These are phyloP conservation scores for Entomobrya proxima DNA, from an alignment of 2,888 invertebrate species.

Conservation along the genomic window DNA sequence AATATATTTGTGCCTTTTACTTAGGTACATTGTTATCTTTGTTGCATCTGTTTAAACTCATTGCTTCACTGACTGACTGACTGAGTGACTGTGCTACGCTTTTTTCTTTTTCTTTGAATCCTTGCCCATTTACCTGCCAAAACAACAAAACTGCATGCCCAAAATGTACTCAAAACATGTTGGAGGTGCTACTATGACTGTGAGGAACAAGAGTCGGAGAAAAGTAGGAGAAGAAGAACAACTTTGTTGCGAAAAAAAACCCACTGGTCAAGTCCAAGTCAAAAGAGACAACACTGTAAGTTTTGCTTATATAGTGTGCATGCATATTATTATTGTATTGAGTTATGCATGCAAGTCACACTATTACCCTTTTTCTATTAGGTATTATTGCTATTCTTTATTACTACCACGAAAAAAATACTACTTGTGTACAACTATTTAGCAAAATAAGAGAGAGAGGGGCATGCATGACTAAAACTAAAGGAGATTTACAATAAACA, in stretches of 20 bases:
- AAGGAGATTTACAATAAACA: constrained; percentile 68
- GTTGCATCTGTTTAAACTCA: constrained; percentile 13
- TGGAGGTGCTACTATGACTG: not conserved
- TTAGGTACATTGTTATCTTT: not conserved
- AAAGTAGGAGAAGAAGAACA: constrained; percentile 41
- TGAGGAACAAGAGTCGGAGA: not conserved
- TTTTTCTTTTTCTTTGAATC: constrained; percentile 53
- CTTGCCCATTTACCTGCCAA: constrained; percentile 48
- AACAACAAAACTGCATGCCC: constrained; percentile 29
- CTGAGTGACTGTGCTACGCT: constrained; percentile 41
- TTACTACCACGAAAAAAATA: not conserved
- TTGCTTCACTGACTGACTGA: constrained; percentile 56
- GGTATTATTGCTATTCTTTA: constrained; percentile 15
- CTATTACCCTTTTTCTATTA: constrained; percentile 16
- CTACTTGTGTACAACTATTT: not conserved
- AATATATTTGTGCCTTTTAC: not conserved
- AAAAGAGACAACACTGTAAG: constrained; percentile 10
- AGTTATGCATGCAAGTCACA: constrained; percentile 51
- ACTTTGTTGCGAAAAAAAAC: constrained; percentile 56
- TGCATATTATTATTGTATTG: not conserved
- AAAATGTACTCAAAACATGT: not conserved
- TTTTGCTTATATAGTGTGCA: not conserved
- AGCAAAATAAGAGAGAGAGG: not conserved
- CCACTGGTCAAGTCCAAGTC: constrained; percentile 64
- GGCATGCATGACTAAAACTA: constrained; percentile 63